phyloP scores from a whole-genome alignment of 2,113 vertebrate species.

The Petrocephalus zakoni region DNA sequence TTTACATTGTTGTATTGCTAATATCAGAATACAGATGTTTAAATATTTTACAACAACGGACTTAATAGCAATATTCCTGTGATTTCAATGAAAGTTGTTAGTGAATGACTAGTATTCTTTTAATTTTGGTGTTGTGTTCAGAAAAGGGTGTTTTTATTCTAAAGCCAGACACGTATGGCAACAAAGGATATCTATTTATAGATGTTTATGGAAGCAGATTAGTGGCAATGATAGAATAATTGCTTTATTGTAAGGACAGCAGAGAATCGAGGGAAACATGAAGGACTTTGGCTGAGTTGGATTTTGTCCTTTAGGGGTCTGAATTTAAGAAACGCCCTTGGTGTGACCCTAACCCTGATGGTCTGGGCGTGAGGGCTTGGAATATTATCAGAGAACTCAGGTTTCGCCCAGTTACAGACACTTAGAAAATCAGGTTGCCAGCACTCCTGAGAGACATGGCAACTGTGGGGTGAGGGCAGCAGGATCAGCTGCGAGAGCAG shows the following conservation, averaged over 20 bases:
- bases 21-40: slow-evolving; percentile 8
- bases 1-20: neutral
- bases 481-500: neutral
- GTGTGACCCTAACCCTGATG: neutral
- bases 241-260: neutral
- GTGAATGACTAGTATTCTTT: neutral
- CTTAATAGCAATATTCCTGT: neutral
- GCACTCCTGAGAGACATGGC: too few relatives aligned
- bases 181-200: neutral
- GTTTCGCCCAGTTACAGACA: neutral
- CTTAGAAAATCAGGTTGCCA: neutral
- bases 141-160: neutral
- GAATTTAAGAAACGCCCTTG: neutral
- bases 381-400: neutral
- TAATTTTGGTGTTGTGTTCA: neutral
- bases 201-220: neutral
- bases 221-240: neutral
- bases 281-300: slow-evolving; percentile 10
- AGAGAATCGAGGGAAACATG: slow-evolving; percentile 19
- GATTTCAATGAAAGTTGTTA: neutral
- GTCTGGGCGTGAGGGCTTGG: neutral
- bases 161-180: neutral
- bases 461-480: neutral
- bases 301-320: neutral
- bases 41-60: neutral